Evolutionary conservation across 2,888 invertebrate genomes (phyloP), one percentile per base, ranked within the genome.

Genomic region (Cheilosia scutellata): DNA sequence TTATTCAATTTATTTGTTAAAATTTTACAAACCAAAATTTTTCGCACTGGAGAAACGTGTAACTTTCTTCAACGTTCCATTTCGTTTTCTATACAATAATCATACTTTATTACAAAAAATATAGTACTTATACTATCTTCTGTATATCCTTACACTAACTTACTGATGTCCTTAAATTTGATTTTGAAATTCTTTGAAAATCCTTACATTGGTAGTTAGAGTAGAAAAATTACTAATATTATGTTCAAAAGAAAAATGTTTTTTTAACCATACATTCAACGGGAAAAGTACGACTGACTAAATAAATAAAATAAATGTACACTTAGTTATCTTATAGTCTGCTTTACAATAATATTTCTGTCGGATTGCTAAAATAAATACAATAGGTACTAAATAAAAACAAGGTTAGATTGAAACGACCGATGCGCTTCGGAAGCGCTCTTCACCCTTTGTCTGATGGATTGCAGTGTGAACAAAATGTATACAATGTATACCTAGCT

Each of bases 41-140:
- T 80, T 80, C 71, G 75, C 80, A 84, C 84, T 84, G 84, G 80
- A 44, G 63, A 63, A 79, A 74, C 40, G 63, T 53, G 55, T 40
- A 13, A 27, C 9, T 11, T 25, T 7, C 11, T 27, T 13, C 5
- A 25, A 20, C 27, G 51, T 11, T 33, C 68, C 29, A 31, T 65
- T 66, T 25, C 31, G 7, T 47, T 31, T 44, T 60, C 55, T 72
- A 74, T 55, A 83, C 68, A 83, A 47, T 74, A 72, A 40, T 72
- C 62, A 78, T 51, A 79, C 33, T 80, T 84, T 76, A 60, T 75
- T 84, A 84, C 84, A 84, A 84, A 84, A 84, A 84, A 84, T 84
- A 84, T 79, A 84, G 55, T 74, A 65, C 78, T 72, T 79, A 80
- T 60, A 60, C 51, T 47, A 55, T 55, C 42, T 55, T 82, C 78